Evolutionary conservation across 2,797 vertebrate genomes (phyloP).

Genomic region (Myoxocephalus aenaeus): DNA sequence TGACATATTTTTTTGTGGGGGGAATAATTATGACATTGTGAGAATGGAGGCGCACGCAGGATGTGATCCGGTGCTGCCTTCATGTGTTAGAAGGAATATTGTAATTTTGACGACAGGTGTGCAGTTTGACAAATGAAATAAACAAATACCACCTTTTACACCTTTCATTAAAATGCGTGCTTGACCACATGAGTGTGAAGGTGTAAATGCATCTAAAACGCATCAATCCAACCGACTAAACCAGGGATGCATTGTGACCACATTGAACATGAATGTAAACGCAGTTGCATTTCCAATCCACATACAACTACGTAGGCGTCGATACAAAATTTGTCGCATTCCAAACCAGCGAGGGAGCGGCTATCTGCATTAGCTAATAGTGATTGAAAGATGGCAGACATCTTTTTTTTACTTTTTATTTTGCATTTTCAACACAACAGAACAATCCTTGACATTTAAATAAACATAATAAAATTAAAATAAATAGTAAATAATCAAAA

Average conservation of each 20-base stretch:
- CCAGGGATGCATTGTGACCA: neutral
- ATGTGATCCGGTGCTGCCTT: slow-evolving; percentile 8
- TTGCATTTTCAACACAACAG: no score
- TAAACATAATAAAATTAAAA: no score
- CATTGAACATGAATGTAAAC: neutral
- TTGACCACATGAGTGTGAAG: no score
- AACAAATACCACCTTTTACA: neutral
- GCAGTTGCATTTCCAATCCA: neutral
- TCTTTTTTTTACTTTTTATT: no score
- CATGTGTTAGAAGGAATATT: slow-evolving; percentile 1
- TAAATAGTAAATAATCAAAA: no score
- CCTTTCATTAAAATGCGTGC: neutral
- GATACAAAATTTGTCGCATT: neutral
- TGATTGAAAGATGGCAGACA: neutral
- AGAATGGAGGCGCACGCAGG: neutral
- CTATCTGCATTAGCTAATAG: neutral
- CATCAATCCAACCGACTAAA: neutral
- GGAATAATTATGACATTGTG: neutral
- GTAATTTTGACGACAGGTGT: neutral
- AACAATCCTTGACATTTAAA: no score
- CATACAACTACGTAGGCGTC: neutral
- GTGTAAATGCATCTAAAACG: no score
- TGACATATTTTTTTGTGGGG: neutral
- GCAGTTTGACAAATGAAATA: neutral
- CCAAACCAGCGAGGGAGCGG: neutral